phyloP scores from a whole-genome alignment of 35 echinoderm and acorn worm genomes.

The Heliocidaris tuberculata region DNA sequence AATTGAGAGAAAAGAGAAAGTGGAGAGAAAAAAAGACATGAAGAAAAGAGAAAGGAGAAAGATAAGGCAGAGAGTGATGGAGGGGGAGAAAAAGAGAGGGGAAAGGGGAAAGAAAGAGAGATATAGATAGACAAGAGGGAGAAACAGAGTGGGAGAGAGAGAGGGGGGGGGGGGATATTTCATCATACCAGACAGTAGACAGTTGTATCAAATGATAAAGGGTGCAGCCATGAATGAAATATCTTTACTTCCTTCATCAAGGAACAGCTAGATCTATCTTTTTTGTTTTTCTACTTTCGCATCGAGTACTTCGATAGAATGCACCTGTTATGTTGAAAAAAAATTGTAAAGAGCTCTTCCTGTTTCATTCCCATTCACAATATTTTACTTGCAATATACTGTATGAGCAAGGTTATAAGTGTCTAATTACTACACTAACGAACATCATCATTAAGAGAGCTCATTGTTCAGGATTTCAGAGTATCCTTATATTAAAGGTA shows the following conservation, averaged over 20 bases:
- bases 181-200: background rate
- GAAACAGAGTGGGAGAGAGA: background rate
- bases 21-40: background rate
- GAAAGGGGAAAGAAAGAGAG: background rate
- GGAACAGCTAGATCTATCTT: background rate
- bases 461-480: background rate
- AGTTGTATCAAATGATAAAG: background rate
- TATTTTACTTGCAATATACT: background rate
- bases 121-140: background rate
- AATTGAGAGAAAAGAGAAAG: background rate
- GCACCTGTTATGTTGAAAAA: background rate
- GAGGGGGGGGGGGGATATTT: background rate
- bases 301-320: background rate
- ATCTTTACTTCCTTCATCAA: background rate
- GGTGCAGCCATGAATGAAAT: constrained; percentile 2
- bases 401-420: background rate
- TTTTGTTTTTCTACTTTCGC: background rate
- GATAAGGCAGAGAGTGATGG: background rate
- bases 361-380: background rate
- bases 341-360: background rate
- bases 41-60: background rate
- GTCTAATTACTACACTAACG: background rate
- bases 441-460: background rate
- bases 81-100: background rate
- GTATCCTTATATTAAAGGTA: background rate